These are phyloP conservation scores for Eumaeus atala DNA, from an alignment of 1,140 invertebrate species.

Conservation along the genomic window DNA sequence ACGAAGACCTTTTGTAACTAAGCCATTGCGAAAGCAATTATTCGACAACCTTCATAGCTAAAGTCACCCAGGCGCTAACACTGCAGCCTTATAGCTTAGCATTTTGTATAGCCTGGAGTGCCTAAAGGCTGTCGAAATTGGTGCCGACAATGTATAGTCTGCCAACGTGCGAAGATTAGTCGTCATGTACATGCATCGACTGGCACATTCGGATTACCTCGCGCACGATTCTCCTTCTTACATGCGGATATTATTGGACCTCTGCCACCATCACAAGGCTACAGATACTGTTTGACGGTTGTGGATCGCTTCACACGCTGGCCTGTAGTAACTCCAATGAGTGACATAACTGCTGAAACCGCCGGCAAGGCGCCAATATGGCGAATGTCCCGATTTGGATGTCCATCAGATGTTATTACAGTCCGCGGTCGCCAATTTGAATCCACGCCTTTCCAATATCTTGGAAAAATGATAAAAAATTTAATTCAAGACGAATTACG, in stretches of 20 bases:
- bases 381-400: slow-evolving; percentile 15
- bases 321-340: slow-evolving; percentile 18
- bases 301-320: slow-evolving; percentile 13
- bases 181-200: slow-evolving; percentile 17
- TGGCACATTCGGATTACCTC: slow-evolving; percentile 12
- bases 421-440: slow-evolving; percentile 18
- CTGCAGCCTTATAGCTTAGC: slow-evolving; percentile 14
- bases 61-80: slow-evolving; percentile 19
- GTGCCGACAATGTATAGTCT: slow-evolving; percentile 9
- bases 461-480: not conserved
- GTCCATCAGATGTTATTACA: slow-evolving; percentile 8
- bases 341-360: slow-evolving; percentile 19
- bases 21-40: too few species aligned
- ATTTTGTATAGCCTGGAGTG: slow-evolving; percentile 16
- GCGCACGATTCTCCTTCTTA: too few species aligned
- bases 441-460: slow-evolving; percentile 2
- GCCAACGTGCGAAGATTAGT: slow-evolving; percentile 15
- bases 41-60: too few species aligned
- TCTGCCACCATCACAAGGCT: slow-evolving; percentile 3
- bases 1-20: slow-evolving; percentile 14
- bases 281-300: slow-evolving; percentile 13
- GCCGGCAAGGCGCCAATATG: slow-evolving; percentile 14
- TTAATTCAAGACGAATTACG: too few species aligned
- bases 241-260: slow-evolving; percentile 13
- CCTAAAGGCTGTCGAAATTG: slow-evolving; percentile 14